A percentile compares a stretch with the other conserved stretches of the same genome.
These are phyloP conservation scores for Rhyzopertha dominica DNA, from an alignment of 1,140 invertebrate species.

Conservation along the genomic window DNA sequence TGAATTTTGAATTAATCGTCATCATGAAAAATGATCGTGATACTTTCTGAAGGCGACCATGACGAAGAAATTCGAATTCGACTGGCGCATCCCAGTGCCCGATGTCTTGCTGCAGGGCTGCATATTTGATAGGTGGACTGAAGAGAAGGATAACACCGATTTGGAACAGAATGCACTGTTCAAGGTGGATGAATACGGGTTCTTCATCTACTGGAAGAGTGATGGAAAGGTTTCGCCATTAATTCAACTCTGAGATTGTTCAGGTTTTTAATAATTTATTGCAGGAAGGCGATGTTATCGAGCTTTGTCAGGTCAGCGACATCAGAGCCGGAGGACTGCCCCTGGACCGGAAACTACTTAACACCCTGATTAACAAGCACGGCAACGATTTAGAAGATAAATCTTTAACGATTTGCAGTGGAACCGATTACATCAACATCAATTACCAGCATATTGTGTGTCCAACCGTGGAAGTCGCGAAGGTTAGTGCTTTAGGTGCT, in stretches of 20 bases:
- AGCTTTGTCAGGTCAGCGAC: slow-evolving; percentile 96
- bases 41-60: slow-evolving; percentile 49
- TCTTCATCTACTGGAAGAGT: slow-evolving; percentile 99
- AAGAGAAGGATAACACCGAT: slow-evolving; percentile 88
- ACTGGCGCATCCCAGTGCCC: slow-evolving; percentile 93
- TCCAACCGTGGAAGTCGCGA: slow-evolving; percentile 84
- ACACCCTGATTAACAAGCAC: slow-evolving; percentile 73
- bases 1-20: too few relatives aligned
- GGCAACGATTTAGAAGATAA: slow-evolving; percentile 83
- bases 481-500: slow-evolving; percentile 61
- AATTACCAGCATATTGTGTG: slow-evolving; percentile 97
- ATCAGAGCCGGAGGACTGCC: slow-evolving; percentile 84
- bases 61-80: slow-evolving; percentile 98
- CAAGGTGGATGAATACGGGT: slow-evolving; percentile 97
- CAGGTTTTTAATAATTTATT: slow-evolving; percentile 12
- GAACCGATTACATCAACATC: slow-evolving; percentile 98
- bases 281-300: slow-evolving; percentile 93
- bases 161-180: slow-evolving; percentile 85
- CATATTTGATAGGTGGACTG: slow-evolving; percentile 93
- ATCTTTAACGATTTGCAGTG: slow-evolving; percentile 96
- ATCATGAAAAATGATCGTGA: not conserved
- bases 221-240: slow-evolving; percentile 89
- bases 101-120: slow-evolving; percentile 77
- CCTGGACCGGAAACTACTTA: slow-evolving; percentile 81
- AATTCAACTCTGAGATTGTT: not conserved